Evolutionary conservation across 2,888 invertebrate genomes (phyloP).

Genomic region (Formica aserva): DNA sequence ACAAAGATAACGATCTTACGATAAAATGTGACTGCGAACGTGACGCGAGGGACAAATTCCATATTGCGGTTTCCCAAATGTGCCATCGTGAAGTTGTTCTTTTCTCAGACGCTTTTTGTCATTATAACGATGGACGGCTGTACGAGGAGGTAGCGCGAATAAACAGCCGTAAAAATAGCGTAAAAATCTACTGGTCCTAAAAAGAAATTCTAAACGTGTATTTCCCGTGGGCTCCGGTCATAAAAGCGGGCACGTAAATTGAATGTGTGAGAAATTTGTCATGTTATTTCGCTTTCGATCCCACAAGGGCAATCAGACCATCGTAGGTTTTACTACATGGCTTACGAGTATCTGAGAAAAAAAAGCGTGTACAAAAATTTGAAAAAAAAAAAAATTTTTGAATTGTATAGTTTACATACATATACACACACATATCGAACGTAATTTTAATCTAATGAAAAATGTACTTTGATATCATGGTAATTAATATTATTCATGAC

Average conservation of each 20-base stretch:
- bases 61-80: conserved; percentile 45
- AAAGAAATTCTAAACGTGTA: conserved; percentile 69
- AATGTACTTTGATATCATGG: neutral
- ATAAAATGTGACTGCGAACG: conserved; percentile 24
- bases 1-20: conserved; percentile 27
- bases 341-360: neutral
- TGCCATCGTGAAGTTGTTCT: conserved; percentile 19
- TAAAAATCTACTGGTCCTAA: conserved; percentile 49
- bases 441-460: neutral
- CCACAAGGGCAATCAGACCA: conserved; percentile 34
- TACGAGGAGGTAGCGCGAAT: conserved; percentile 28
- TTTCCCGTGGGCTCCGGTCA: conserved; percentile 65
- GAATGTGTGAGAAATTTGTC: conserved; percentile 64
- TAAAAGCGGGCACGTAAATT: conserved; percentile 59
- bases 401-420: neutral
- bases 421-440: no score
- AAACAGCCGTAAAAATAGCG: conserved; percentile 51
- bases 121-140: conserved; percentile 42
- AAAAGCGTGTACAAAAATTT: neutral
- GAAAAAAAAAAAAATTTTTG: neutral
- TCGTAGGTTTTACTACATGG: conserved; percentile 52
- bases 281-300: conserved; percentile 57
- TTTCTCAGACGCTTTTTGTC: conserved; percentile 45
- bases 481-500: neutral
- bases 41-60: conserved; percentile 44